These are phyloP conservation scores for Burhinus oedicnemus DNA, from an alignment of 2,113 vertebrate genomes.

Conservation along the genomic window DNA sequence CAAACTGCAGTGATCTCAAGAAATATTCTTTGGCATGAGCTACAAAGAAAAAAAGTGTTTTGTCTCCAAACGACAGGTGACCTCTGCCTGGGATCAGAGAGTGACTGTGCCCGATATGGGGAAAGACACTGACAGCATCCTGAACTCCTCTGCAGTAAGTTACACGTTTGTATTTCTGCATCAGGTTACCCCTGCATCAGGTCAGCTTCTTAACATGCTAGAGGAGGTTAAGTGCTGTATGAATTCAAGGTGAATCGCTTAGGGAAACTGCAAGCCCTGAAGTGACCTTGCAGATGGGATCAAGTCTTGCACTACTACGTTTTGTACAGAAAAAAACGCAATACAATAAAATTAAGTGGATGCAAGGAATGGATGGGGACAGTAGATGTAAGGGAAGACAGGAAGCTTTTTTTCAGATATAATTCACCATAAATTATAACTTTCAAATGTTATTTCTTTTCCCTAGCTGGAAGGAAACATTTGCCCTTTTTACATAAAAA, in stretches of 20 bases:
- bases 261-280: not conserved
- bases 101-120: not conserved
- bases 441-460: not conserved
- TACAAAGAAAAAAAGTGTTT: not conserved
- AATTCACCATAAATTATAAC: not conserved
- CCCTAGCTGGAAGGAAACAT: not conserved
- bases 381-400: not conserved
- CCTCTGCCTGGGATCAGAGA: not conserved
- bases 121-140: not conserved
- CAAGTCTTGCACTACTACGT: not conserved
- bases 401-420: not conserved
- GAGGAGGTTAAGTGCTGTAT: not conserved
- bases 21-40: not conserved
- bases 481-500: not conserved
- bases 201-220: not conserved
- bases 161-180: not conserved
- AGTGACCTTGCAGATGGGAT: not conserved
- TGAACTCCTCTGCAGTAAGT: not conserved
- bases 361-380: not conserved
- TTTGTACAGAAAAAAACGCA: not conserved
- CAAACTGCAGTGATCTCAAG: not conserved
- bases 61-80: not conserved
- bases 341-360: not conserved
- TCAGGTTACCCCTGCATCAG: not conserved
- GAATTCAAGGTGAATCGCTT: not conserved